phyloP scores from a whole-genome alignment of 2,113 vertebrate genomes.

The Chrysochloris asiatica region DNA sequence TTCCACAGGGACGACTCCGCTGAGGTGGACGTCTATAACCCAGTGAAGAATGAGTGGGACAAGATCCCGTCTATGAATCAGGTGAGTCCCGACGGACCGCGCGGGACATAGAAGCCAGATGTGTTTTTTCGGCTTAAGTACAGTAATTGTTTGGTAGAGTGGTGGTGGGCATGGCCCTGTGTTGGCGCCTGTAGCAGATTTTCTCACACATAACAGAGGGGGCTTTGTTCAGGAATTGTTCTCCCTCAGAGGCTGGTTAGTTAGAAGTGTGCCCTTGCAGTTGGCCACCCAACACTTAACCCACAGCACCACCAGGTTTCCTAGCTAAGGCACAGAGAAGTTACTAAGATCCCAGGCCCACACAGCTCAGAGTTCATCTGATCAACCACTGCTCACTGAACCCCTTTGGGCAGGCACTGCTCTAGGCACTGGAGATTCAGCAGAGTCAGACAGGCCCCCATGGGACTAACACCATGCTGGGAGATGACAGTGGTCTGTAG shows the following conservation, averaged over 20 bases:
- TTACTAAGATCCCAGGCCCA: not conserved
- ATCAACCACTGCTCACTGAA: not conserved
- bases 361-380: not conserved
- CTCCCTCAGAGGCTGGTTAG: not conserved
- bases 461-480: not conserved
- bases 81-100: constrained; percentile 78
- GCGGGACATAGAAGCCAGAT: accelerated
- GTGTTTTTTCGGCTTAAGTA: no score
- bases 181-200: not conserved
- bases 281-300: no score
- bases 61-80: constrained; percentile 97
- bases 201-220: accelerated
- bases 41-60: constrained; percentile 94
- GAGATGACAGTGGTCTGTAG: not conserved
- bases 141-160: not conserved
- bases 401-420: not conserved
- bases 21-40: constrained; percentile 95
- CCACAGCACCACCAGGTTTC: no score
- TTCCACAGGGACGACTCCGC: constrained; percentile 93
- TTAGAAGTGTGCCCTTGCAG: not conserved
- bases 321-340: accelerated
- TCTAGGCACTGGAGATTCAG: not conserved
- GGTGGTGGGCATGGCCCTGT: not conserved
- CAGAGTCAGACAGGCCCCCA: not conserved
- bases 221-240: no score